Evolutionary conservation across 1,140 invertebrate species (phyloP), one percentile per base, ranked within the genome.

Genomic region (Galendromus occidentalis): DNA sequence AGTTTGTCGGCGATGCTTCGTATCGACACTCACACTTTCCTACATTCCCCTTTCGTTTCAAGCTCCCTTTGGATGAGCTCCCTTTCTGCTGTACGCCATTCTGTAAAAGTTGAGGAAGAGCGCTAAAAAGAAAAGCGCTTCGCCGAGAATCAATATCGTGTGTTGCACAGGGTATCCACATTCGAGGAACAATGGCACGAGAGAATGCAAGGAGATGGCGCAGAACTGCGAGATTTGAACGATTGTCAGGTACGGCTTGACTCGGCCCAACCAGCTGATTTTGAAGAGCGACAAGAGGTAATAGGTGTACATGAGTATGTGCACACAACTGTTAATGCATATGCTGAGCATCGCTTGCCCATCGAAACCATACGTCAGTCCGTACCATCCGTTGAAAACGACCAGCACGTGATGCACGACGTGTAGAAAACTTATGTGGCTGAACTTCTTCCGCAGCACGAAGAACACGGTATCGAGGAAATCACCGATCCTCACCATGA

Each of bases 321-420:
- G 92, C 5, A 96, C 90, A 71, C 90, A 89, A 22, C 87, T 88
- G 76, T 93, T 94, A 70, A 92, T 78, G 67, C 78, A 75, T 20
- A 74, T 75, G 69, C 51, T 20, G 14, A 59, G 33, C 51, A 59
- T 59, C 20, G 51, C 51, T 33, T 59, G 51, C 2, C 51, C 51
- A 25, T 59, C 51, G 22, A 59, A 59, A 33, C 51, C 51, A 9
- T 59, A 94, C 74, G 92, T 92, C 67, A 94, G 80, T n/a, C 90
- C 91, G 82, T 91, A 88, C 91, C 91, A 96, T 1, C 92, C 88
- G 9, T 85, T 87, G 76, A 92, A 85, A 9, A 91, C 91, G 91
- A 96, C 94, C 71, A 89, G 84, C 63, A 89, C 89, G 74, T 96
- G 91, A 74, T 95, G 91, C 71, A 95, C 91, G 65, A 95, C 90